Evolutionary conservation across 2,888 invertebrate species (phyloP).

Genomic region (Iselma pallidipennis): DNA sequence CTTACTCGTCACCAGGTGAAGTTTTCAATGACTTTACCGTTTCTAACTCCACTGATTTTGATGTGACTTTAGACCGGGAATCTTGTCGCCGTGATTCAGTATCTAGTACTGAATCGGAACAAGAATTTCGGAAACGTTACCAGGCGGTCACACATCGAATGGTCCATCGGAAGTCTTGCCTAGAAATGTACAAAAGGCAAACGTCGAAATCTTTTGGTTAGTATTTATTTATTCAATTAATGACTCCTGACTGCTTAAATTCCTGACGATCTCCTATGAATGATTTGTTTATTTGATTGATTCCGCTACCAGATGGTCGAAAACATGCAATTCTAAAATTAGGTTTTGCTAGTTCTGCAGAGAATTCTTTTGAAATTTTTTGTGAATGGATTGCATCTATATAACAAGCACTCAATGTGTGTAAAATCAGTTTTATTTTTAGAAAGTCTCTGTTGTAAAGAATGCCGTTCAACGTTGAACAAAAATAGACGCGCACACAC

Average conservation of each 20-base stretch:
- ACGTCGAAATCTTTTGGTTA: constrained; percentile 83
- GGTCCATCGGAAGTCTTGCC: constrained; percentile 86
- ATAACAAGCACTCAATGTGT: neutral
- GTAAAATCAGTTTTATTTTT: constrained; percentile 1
- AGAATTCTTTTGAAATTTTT: neutral
- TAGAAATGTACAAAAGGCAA: constrained; percentile 87
- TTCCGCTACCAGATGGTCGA: no score
- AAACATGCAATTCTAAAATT: neutral
- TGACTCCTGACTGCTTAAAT: no score
- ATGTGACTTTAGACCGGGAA: constrained; percentile 48
- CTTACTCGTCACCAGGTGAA: constrained; percentile 31
- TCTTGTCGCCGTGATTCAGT: constrained; percentile 58
- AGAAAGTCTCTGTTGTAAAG: neutral
- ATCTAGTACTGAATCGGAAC: constrained; percentile 76
- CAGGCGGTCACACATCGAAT: constrained; percentile 86
- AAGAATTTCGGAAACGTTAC: constrained; percentile 82
- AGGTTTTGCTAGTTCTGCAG: neutral
- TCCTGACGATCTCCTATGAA: no score
- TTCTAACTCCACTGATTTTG: neutral
- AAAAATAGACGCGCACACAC: neutral
- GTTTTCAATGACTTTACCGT: neutral
- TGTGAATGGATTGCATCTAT: neutral
- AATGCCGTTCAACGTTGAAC: neutral
- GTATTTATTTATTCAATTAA: constrained; percentile 44
- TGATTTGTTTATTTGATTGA: no score